phyloP scores from a whole-genome alignment of 2,113 vertebrate genomes.

The Anthoscopus minutus region DNA sequence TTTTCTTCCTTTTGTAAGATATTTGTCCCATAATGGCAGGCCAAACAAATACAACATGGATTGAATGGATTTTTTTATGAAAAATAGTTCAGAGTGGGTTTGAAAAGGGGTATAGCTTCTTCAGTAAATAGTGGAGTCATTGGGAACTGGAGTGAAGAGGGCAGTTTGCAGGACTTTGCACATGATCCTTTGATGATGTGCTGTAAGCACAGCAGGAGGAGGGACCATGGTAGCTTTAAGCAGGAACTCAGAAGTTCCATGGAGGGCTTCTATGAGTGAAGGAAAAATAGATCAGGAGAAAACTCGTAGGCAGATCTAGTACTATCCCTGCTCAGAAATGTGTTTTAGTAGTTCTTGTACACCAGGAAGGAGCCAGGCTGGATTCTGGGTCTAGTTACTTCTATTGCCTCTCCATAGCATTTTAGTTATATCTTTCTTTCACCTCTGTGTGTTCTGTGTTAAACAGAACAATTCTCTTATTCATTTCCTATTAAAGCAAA shows the following conservation, averaged over 20 bases:
- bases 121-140: background rate
- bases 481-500: background rate
- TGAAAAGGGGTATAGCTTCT: background rate
- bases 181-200: background rate
- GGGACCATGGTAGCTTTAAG: background rate
- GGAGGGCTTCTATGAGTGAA: background rate
- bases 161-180: background rate
- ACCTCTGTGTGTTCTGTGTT: background rate
- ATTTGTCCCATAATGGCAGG: background rate
- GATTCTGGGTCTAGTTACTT: background rate
- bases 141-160: background rate
- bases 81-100: background rate
- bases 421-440: background rate
- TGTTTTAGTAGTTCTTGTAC: background rate
- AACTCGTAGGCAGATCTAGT: background rate
- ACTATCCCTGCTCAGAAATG: background rate
- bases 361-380: background rate
- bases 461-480: background rate
- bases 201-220: background rate
- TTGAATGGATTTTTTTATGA: background rate
- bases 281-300: background rate
- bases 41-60: background rate
- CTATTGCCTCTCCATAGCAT: background rate
- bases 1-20: background rate
- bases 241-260: background rate